phyloP scores from a whole-genome alignment of 2,113 vertebrate genomes.

The Dasyprocta punctata region DNA sequence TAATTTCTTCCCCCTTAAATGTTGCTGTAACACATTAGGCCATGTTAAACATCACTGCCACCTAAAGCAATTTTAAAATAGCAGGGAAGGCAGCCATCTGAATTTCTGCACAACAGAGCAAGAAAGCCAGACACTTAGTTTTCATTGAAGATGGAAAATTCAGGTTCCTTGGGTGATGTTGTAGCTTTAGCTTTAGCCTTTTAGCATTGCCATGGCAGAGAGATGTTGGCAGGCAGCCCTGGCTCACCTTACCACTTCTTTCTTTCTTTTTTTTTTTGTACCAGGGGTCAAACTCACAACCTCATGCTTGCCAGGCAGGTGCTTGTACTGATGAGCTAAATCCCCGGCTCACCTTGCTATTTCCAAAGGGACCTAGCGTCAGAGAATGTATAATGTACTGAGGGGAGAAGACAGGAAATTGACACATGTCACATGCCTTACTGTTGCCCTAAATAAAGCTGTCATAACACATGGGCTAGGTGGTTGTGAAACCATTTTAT shows the following conservation, averaged over 20 bases:
- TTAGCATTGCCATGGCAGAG: not conserved
- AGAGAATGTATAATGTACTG: not conserved
- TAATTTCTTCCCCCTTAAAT: not conserved
- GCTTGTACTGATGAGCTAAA: too few species aligned
- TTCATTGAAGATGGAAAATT: conserved; percentile 20
- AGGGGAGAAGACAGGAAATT: not conserved
- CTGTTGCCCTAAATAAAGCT: not conserved
- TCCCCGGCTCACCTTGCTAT: not conserved
- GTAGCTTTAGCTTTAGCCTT: not conserved
- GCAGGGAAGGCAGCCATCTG: not conserved
- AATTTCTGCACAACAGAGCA: not conserved
- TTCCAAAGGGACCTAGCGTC: not conserved
- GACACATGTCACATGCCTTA: not conserved
- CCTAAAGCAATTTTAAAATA: conserved; percentile 22
- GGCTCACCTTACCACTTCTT: not conserved
- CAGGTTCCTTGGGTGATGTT: not conserved
- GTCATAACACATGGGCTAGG: not conserved
- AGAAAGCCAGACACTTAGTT: conserved; percentile 10
- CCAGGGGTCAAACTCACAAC: too few species aligned
- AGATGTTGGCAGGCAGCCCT: not conserved
- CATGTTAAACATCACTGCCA: conserved; percentile 16
- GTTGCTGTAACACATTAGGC: not conserved
- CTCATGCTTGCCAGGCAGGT: too few species aligned
- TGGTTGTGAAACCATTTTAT: not conserved
- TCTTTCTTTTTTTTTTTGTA: too few species aligned